Conservation (phyloP, 2,888 invertebrate genomes). For the Standfussiana lucernea region DNA sequence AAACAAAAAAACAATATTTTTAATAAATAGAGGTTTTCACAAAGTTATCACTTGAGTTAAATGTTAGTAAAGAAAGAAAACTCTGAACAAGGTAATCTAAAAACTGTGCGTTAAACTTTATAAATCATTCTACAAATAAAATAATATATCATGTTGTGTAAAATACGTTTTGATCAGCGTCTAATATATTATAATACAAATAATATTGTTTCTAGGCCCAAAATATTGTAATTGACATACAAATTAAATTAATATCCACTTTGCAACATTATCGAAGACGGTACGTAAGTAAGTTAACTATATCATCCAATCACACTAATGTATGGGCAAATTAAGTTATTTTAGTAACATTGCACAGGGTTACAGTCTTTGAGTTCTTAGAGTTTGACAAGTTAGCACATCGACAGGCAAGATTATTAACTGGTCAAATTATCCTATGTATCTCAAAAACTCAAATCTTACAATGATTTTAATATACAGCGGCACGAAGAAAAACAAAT, state of each 20-base stretch:
- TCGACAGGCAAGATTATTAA: background rate
- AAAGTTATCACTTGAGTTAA: no score
- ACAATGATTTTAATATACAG: background rate
- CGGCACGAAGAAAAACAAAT: background rate
- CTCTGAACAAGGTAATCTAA: no score
- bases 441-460: background rate
- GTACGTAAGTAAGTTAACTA: conserved; percentile 43
- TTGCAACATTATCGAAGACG: conserved; percentile 38
- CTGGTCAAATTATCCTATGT: background rate
- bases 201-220: background rate
- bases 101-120: no score
- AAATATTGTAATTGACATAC: conserved; percentile 25
- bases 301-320: conserved; percentile 44
- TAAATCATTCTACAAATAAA: background rate
- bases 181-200: conserved; percentile 1
- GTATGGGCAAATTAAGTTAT: conserved; percentile 39
- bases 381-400: conserved; percentile 1
- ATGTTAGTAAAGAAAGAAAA: no score
- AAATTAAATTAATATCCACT: conserved; percentile 45
- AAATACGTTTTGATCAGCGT: conserved; percentile 10
- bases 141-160: background rate
- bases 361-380: background rate
- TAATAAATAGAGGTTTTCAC: no score
- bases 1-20: no score
- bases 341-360: background rate